phyloP scores from a whole-genome alignment of 1,140 invertebrate species.

The Adoxophyes honmai region DNA sequence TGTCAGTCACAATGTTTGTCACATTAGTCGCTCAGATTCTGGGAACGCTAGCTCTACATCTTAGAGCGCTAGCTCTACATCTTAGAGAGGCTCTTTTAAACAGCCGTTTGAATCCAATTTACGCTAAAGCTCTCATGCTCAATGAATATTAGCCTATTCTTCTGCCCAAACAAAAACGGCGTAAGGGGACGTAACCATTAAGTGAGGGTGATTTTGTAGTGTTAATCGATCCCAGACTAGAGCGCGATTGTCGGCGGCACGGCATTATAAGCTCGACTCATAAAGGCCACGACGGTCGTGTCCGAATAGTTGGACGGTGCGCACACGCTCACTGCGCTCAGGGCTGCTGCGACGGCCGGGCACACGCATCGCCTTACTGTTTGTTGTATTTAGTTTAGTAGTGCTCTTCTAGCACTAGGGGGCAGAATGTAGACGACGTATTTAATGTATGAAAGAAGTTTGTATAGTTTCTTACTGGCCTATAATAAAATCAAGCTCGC shows the following conservation, averaged over 20 bases:
- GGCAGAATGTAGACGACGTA: no score
- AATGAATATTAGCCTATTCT: constrained; percentile 8
- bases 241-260: constrained; percentile 8
- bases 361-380: constrained; percentile 15
- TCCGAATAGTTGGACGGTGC: constrained; percentile 12
- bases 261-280: constrained; percentile 11
- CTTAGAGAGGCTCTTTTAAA: constrained; percentile 16
- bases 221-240: constrained; percentile 15
- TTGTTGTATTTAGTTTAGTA: not conserved
- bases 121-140: not conserved
- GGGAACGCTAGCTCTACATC: not conserved
- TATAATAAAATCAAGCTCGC: no score
- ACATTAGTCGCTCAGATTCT: no score
- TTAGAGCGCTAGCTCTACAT: constrained; percentile 12
- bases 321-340: constrained; percentile 9
- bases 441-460: no score
- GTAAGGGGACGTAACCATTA: not conserved
- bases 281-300: constrained; percentile 2
- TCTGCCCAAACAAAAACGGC: constrained; percentile 13
- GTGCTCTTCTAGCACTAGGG: no score
- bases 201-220: constrained; percentile 15
- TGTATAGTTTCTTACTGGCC: no score
- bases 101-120: constrained; percentile 11
- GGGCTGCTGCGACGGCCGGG: constrained; percentile 10
- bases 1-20: no score